phyloP scores from a whole-genome alignment of 2,888 invertebrate species.

The Boloria selene region DNA sequence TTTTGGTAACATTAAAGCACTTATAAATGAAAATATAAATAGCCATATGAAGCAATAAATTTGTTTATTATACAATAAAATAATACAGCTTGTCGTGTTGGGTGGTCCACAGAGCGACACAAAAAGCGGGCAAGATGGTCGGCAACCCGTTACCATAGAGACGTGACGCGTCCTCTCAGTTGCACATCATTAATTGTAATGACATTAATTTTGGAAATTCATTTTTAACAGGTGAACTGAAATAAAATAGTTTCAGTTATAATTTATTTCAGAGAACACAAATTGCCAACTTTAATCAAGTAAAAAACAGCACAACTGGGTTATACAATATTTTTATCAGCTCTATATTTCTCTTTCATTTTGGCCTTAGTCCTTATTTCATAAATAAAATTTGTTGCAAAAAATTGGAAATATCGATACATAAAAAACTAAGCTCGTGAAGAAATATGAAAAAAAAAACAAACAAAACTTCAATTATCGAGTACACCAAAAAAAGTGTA shows the following conservation, averaged over 20 bases:
- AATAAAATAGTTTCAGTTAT: background rate
- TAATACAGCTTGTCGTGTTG: slow-evolving; percentile 76
- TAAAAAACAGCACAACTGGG: background rate
- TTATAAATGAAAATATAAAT: slow-evolving; percentile 80
- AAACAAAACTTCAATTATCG: no score
- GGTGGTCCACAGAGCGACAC: slow-evolving; percentile 69
- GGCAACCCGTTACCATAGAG: slow-evolving; percentile 62
- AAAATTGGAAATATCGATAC: no score
- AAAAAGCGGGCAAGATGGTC: slow-evolving; percentile 60
- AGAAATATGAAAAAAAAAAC: no score
- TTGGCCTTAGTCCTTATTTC: no score
- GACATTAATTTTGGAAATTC: slow-evolving; percentile 24
- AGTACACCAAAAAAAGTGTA: no score
- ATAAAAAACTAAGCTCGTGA: no score
- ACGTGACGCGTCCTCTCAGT: slow-evolving; percentile 44
- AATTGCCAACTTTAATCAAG: background rate
- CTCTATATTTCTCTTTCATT: no score
- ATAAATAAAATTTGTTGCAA: no score
- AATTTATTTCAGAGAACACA: background rate
- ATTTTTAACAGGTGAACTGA: slow-evolving; percentile 45
- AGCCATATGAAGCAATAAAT: slow-evolving; percentile 81
- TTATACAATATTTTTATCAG: no score
- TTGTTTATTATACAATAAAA: slow-evolving; percentile 82
- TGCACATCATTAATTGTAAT: slow-evolving; percentile 22
- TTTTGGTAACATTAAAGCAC: slow-evolving; percentile 66